Conservation (phyloP, 2,113 vertebrate genomes). For the Pseudorasbora parva region DNA sequence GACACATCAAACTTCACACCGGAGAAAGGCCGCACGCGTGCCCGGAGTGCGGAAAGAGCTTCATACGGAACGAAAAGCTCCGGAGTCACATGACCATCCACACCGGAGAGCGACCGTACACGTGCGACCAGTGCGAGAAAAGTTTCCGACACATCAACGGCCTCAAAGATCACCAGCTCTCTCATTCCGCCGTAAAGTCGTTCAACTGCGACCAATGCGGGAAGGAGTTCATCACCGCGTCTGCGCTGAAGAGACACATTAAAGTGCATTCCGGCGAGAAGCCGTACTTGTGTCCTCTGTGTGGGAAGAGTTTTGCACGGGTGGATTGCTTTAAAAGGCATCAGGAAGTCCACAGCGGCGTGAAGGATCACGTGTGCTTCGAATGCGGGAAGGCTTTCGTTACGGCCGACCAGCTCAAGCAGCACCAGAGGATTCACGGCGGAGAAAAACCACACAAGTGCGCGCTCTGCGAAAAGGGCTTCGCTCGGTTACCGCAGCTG, state of each 20-base stretch:
- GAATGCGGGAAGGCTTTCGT: not conserved
- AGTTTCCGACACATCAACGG: too few relatives aligned
- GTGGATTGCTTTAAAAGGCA: conserved; percentile 26
- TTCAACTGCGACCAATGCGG: too few relatives aligned
- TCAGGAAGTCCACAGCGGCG: not conserved
- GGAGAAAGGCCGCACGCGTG: not conserved
- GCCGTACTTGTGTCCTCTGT: not conserved
- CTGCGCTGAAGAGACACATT: not conserved
- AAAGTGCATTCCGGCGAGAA: not conserved
- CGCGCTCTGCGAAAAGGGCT: not conserved
- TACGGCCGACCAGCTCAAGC: not conserved
- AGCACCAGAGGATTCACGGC: conserved; percentile 5
- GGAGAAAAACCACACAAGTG: not conserved
- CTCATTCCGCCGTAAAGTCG: too few relatives aligned
- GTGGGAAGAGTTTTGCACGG: not conserved
- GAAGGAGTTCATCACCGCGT: too few relatives aligned
- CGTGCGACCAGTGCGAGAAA: too few relatives aligned
- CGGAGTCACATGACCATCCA: too few relatives aligned
- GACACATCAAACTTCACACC: not conserved
- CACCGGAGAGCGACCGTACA: too few relatives aligned
- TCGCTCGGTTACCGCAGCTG: not conserved
- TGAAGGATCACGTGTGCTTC: conserved; percentile 20
- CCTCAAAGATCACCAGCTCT: too few relatives aligned
- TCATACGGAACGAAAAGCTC: too few relatives aligned
- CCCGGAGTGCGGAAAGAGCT: too few relatives aligned